phyloP scores from a whole-genome alignment of 2,888 invertebrate species.

The Nyleta sp. region DNA sequence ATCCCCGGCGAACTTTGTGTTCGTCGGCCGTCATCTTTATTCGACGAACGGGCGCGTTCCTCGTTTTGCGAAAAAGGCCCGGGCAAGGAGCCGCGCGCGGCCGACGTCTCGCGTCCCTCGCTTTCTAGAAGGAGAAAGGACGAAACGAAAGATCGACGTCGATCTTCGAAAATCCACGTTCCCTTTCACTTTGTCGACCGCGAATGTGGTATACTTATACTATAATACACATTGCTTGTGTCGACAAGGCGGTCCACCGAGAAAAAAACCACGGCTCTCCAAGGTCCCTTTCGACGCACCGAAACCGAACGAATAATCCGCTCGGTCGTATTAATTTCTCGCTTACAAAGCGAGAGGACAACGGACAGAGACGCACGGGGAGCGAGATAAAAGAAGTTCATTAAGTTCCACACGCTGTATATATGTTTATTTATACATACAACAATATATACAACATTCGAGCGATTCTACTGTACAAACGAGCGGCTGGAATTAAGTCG shows the following conservation, averaged over 20 bases:
- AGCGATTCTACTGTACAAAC: no score
- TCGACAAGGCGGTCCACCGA: conserved; percentile 67
- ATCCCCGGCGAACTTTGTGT: conserved; percentile 23
- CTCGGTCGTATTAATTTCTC: conserved; percentile 67
- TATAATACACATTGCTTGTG: conserved; percentile 67
- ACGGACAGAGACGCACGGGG: conserved; percentile 26
- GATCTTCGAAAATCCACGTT: conserved; percentile 75
- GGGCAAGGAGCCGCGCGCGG: conserved; percentile 24
- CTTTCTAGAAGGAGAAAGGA: conserved; percentile 69
- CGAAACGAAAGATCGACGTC: conserved; percentile 65
- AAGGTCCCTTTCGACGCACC: conserved; percentile 67
- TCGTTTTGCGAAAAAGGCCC: conserved; percentile 55
- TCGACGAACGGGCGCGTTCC: conserved; percentile 23
- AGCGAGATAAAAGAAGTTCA: conserved; percentile 50
- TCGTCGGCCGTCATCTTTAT: conserved; percentile 37
- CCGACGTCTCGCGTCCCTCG: conserved; percentile 57
- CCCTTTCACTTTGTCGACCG: conserved; percentile 75
- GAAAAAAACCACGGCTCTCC: conserved; percentile 61
- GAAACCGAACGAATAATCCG: conserved; percentile 67
- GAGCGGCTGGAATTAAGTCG: no score
- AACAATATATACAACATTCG: no score
- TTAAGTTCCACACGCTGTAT: conserved; percentile 49
- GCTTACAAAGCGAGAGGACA: conserved; percentile 62
- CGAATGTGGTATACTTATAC: conserved; percentile 66
- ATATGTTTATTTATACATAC: no score